These are phyloP conservation scores for Montifringilla adamsi DNA, from an alignment of 2,113 vertebrate genomes.

Conservation along the genomic window DNA sequence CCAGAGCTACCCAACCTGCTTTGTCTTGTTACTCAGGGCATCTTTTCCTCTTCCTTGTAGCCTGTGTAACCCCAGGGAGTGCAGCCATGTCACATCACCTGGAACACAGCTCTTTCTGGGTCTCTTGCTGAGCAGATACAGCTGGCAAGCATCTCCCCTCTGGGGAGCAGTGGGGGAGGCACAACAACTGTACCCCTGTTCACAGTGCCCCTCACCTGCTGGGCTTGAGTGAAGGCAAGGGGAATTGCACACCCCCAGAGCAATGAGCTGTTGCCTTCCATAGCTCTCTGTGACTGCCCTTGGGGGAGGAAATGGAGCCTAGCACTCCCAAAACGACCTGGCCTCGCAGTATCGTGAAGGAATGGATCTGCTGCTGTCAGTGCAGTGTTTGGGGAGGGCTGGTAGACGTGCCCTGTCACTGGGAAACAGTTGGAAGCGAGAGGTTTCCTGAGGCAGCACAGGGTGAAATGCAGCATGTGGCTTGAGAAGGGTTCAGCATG, in stretches of 20 bases:
- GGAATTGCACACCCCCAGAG: not conserved
- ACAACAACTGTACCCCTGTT: not conserved
- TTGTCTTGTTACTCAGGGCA: not conserved
- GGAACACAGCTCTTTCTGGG: not conserved
- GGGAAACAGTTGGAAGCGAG: not conserved
- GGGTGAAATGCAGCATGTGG: not conserved
- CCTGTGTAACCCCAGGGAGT: not conserved
- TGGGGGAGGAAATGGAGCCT: not conserved
- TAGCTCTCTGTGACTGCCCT: not conserved
- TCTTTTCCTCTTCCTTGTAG: not conserved
- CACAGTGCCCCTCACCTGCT: not conserved
- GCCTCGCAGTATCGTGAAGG: fast-evolving
- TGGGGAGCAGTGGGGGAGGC: not conserved
- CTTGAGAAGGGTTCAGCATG: not conserved
- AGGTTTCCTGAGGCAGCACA: not conserved
- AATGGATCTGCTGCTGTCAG: not conserved
- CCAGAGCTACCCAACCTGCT: not conserved
- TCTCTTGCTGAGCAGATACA: not conserved
- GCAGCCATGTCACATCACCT: not conserved
- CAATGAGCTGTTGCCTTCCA: not conserved
- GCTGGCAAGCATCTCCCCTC: not conserved
- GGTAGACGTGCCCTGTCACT: not conserved
- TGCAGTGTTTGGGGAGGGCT: not conserved
- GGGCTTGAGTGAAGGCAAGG: not conserved
- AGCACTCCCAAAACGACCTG: not conserved